Conservation (phyloP, 2,888 invertebrate species). For the Drosophila paranaensis region DNA sequence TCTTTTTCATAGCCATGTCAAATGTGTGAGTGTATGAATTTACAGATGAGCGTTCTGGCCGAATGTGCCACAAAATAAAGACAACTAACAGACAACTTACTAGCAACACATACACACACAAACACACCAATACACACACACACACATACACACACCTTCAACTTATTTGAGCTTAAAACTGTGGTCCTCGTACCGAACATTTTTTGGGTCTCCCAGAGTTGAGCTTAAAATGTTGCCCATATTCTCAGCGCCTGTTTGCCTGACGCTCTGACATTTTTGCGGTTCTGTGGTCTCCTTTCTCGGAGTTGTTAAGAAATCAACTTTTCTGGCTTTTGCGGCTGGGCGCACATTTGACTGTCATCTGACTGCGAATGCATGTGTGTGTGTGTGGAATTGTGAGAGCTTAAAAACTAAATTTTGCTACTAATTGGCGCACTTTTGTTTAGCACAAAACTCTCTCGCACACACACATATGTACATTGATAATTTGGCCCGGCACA, state of each 20-base stretch:
- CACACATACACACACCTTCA: conserved; percentile 10
- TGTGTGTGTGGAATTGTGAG: conserved; percentile 34
- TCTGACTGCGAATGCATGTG: conserved; percentile 4
- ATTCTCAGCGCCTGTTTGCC: conserved; percentile 29
- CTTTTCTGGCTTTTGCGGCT: conserved; percentile 74
- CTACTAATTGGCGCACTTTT: conserved; percentile 81
- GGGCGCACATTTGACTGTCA: conserved; percentile 57
- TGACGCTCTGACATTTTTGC: conserved; percentile 59
- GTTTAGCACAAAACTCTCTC: conserved; percentile 61
- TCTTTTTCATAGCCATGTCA: conserved; percentile 56
- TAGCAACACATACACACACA: conserved; percentile 49
- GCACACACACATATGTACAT: conserved; percentile 19
- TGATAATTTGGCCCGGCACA: conserved; percentile 15
- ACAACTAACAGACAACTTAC: conserved; percentile 74
- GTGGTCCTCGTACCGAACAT: conserved; percentile 50
- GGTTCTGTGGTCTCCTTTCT: conserved; percentile 60
- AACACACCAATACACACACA: conserved; percentile 14
- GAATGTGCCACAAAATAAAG: conserved; percentile 65
- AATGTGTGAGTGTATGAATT: conserved; percentile 42
- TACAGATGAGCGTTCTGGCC: conserved; percentile 42
- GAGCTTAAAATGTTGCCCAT: conserved; percentile 32
- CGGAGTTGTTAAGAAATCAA: conserved; percentile 73
- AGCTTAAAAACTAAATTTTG: conserved; percentile 75
- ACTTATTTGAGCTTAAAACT: conserved; percentile 56
- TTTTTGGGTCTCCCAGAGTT: conserved; percentile 43